Conservation (phyloP, 64 coral and sea anemone genomes). For the Pocillopora damicornis region DNA sequence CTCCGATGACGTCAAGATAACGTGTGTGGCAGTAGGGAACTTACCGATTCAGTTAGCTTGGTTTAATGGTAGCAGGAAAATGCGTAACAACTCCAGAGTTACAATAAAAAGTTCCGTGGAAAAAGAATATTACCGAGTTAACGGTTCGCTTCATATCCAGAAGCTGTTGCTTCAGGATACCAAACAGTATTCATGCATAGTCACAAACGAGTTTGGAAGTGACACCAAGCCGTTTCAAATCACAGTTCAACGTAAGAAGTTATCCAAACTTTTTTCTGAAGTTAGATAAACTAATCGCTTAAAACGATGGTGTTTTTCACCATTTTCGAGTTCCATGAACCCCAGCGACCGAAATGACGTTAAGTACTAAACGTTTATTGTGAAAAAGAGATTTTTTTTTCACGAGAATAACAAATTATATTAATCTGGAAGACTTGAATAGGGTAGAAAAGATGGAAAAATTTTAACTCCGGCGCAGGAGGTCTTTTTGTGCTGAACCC, state of each 20-base stretch:
- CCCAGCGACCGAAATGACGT: too few species aligned
- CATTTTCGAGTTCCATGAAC: too few species aligned
- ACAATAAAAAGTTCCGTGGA: background rate
- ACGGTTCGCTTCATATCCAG: constrained; percentile 52
- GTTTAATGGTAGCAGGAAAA: constrained; percentile 55
- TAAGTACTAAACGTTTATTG: too few species aligned
- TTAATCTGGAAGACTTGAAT: too few species aligned
- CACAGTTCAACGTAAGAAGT: constrained; percentile 66
- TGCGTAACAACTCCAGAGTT: constrained; percentile 35
- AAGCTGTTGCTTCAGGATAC: constrained; percentile 67
- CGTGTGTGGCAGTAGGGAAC: constrained; percentile 59
- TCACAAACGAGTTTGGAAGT: constrained; percentile 59
- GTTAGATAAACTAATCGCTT: background rate
- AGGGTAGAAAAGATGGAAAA: too few species aligned
- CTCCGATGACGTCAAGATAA: constrained; percentile 39
- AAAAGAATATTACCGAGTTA: constrained; percentile 37
- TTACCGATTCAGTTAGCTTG: constrained; percentile 68
- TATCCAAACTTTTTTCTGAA: background rate
- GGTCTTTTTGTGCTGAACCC: too few species aligned
- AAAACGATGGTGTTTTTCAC: background rate
- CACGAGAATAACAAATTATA: too few species aligned
- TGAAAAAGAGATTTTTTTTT: too few species aligned
- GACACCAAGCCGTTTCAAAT: constrained; percentile 61
- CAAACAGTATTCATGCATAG: constrained; percentile 63
- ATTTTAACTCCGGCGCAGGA: too few species aligned